phyloP scores from a whole-genome alignment of 30 jellyfish, hydroid and myxozoan species.

The Morbakka virulenta region DNA sequence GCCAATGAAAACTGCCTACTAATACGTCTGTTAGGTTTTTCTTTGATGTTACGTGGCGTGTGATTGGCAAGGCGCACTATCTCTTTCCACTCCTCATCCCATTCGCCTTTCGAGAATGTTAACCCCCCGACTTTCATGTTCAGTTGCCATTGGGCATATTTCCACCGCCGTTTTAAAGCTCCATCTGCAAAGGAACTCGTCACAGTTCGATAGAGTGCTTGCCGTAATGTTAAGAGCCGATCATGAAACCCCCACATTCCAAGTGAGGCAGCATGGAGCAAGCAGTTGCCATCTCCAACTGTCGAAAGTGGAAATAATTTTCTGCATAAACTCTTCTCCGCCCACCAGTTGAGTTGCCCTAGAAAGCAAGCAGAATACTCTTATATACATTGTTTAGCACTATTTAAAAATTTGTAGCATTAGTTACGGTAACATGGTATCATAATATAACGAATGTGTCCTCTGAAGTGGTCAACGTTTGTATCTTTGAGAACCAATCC shows the following conservation, averaged over 20 bases:
- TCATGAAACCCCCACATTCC: slow-evolving; percentile 98
- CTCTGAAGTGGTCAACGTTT: no score
- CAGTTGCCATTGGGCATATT: slow-evolving; percentile 74
- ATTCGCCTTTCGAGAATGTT: slow-evolving; percentile 56
- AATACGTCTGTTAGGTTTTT: slow-evolving; percentile 51
- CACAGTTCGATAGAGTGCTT: slow-evolving; percentile 57
- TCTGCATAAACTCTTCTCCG: slow-evolving; percentile 62
- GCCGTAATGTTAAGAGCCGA: slow-evolving; percentile 71
- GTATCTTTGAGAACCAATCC: no score
- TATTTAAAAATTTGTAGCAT: not conserved
- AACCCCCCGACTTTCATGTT: slow-evolving; percentile 90
- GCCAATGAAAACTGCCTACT: slow-evolving; percentile 71
- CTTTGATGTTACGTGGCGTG: slow-evolving; percentile 40
- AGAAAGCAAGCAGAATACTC: no score
- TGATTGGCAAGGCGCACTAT: slow-evolving; percentile 78
- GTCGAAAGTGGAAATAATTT: slow-evolving; percentile 87
- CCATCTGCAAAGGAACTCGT: slow-evolving; percentile 41
- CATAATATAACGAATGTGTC: no score
- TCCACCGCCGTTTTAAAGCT: slow-evolving; percentile 81
- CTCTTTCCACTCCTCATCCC: slow-evolving; percentile 87
- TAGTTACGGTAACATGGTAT: no score
- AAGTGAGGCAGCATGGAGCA: slow-evolving; percentile 89
- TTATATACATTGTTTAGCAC: no score
- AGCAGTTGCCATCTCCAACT: slow-evolving; percentile 94
- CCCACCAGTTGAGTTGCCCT: slow-evolving; percentile 95